phyloP scores from a whole-genome alignment of 35 echinoderm and acorn worm genomes.

The Heliocidaris erythrogramma region DNA sequence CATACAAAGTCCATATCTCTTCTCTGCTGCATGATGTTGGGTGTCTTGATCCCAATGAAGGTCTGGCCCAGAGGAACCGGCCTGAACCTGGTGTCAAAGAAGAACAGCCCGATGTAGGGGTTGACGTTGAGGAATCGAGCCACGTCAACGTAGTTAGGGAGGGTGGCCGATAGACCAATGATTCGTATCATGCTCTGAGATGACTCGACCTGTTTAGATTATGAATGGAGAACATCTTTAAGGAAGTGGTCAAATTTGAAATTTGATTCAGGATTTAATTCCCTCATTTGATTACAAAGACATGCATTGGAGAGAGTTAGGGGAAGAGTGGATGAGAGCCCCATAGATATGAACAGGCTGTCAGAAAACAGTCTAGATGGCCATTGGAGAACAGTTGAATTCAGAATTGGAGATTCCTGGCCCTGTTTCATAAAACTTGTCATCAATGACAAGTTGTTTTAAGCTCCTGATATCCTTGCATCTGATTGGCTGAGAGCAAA shows the following conservation, averaged over 20 bases:
- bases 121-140: slow-evolving; percentile 92
- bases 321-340: too few species aligned
- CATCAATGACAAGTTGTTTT: too few species aligned
- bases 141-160: slow-evolving; percentile 97
- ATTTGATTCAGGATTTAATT: neutral
- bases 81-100: slow-evolving; percentile 89
- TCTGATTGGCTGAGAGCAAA: too few species aligned
- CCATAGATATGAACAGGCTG: too few species aligned
- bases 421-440: too few species aligned
- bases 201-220: slow-evolving; percentile 77
- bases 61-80: slow-evolving; percentile 89
- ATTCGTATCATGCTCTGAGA: slow-evolving; percentile 98
- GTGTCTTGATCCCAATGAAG: slow-evolving; percentile 89
- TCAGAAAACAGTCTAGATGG: too few species aligned
- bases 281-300: too few species aligned
- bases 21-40: slow-evolving; percentile 79
- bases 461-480: too few species aligned
- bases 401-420: too few species aligned
- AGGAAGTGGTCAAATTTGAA: neutral
- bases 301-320: too few species aligned
- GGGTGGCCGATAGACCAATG: slow-evolving; percentile 87
- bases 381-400: too few species aligned
- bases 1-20: slow-evolving; percentile 94
- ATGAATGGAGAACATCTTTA: neutral
- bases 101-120: slow-evolving; percentile 92